phyloP scores from a whole-genome alignment of 37 sponge, comb jelly and placozoan species.

The Tethya wilhelma region DNA sequence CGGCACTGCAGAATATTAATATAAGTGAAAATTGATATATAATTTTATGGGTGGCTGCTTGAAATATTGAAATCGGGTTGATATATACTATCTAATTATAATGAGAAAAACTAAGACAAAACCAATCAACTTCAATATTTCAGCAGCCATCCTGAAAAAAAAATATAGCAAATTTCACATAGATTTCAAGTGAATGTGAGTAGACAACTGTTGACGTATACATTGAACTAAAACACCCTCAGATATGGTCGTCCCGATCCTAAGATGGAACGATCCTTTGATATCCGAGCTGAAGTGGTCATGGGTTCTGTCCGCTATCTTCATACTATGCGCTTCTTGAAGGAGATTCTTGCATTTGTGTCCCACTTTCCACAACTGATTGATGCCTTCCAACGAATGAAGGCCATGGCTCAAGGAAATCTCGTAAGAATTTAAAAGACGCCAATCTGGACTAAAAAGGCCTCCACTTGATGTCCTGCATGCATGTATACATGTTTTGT shows the following conservation, averaged over 20 bases:
- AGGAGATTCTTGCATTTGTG: conserved; percentile 91
- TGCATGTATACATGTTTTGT: too few species aligned
- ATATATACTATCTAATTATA: too few species aligned
- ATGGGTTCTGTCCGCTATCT: conserved; percentile 91
- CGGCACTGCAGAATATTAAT: too few species aligned
- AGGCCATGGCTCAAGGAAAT: conserved; percentile 78
- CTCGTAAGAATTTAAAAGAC: conserved; percentile 53
- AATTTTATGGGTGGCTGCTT: too few species aligned
- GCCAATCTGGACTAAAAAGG: too few species aligned
- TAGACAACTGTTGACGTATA: not conserved
- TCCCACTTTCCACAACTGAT: conserved; percentile 93
- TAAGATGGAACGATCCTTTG: conserved; percentile 71
- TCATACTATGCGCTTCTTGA: conserved; percentile 97
- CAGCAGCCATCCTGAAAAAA: too few species aligned
- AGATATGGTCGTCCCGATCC: conserved; percentile 87
- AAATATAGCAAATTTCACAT: too few species aligned
- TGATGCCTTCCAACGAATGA: conserved; percentile 96
- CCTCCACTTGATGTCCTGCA: not conserved
- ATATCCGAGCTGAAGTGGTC: conserved; percentile 72
- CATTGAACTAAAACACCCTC: not conserved
- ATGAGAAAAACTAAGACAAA: too few species aligned
- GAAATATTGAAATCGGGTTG: too few species aligned
- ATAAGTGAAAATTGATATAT: too few species aligned
- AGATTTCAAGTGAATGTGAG: too few species aligned
- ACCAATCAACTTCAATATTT: too few species aligned